Base-by-base conservation (phyloP, 2,888 invertebrate genomes). In the Dioctria rufipes region DNA sequence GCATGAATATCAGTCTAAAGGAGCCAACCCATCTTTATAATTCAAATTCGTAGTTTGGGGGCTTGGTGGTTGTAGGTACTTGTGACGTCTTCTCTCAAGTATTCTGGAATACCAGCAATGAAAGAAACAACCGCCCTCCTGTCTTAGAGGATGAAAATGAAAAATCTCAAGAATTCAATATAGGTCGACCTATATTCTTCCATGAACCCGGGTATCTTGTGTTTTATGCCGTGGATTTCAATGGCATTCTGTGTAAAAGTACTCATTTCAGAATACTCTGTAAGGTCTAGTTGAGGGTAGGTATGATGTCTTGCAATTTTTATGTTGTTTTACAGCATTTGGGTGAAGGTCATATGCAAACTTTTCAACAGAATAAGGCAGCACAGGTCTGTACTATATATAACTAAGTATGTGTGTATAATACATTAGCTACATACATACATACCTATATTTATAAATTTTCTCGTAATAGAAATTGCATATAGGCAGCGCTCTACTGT, bases 161-260 rank as follows among this genome's bases (percentile, higher is more conserved):
- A 69, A 69, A 69, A 69, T 69, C 51, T 69, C 69, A 69, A 69
- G 54, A 69, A 69, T 69, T 51, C 69, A 69, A 69, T 69, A 69
- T 69, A 37, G 69, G 37, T 54, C 69, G 69, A 69, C 69, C 69
- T 69, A 69, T 69, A 69, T 69, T 69, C 69, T 9, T n/a, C 25
- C 51, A 69, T 13, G 69, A 69, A 39, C 69, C 69, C 51, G 2
- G 66, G 9, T 69, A 37, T 69, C 69, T 51, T 51, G 51, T 51
- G 51, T 51, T 51, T 69, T 69, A 69, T 51, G 39, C 39, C 51
- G 69, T 51, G 69, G 51, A 51, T 69, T 69, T 69, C 69, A 69
- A 69, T 69, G 69, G 69, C 69, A 69, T 69, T 51, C 51, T 69
- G 69, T 42, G 40, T 37, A 69, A 69, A 69, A 51, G 69, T 69